These are phyloP conservation scores for Tragelaphus oryx DNA, from an alignment of 2,797 vertebrate genomes.

Conservation along the genomic window DNA sequence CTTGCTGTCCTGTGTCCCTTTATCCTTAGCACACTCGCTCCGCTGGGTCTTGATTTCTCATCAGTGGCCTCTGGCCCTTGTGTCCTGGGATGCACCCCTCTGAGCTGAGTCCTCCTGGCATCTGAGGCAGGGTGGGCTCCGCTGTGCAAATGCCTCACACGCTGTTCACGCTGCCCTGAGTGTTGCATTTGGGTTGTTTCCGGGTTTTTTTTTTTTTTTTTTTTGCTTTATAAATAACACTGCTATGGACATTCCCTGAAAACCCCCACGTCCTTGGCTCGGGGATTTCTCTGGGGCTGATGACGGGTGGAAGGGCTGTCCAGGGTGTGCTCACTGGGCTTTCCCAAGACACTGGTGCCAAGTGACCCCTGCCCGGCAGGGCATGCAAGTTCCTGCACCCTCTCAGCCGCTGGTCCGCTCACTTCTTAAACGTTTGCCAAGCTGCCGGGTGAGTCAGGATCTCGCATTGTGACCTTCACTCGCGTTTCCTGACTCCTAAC, in stretches of 20 bases:
- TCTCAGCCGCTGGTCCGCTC: background rate
- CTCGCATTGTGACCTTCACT: background rate
- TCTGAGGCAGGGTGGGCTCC: background rate
- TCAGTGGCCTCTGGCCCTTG: too few relatives aligned
- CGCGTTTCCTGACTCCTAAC: background rate
- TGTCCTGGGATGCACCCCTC: accelerated
- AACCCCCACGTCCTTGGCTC: accelerated
- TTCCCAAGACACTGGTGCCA: background rate
- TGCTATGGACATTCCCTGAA: background rate
- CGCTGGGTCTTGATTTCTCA: background rate
- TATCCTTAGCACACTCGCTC: accelerated
- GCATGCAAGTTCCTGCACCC: accelerated
- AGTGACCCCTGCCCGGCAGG: accelerated
- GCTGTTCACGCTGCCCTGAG: background rate
- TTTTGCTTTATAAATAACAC: background rate
- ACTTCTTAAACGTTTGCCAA: background rate
- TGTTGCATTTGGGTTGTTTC: background rate
- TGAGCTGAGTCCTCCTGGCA: background rate
- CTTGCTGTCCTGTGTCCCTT: background rate
- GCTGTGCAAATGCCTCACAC: too few relatives aligned
- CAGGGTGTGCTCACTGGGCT: background rate
- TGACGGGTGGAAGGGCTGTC: accelerated
- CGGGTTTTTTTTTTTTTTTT: accelerated
- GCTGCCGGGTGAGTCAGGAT: background rate
- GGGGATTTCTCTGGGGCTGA: background rate